Evolutionary conservation across 1,140 invertebrate genomes (phyloP).

Genomic region (Mycetomoellerius zeteki): DNA sequence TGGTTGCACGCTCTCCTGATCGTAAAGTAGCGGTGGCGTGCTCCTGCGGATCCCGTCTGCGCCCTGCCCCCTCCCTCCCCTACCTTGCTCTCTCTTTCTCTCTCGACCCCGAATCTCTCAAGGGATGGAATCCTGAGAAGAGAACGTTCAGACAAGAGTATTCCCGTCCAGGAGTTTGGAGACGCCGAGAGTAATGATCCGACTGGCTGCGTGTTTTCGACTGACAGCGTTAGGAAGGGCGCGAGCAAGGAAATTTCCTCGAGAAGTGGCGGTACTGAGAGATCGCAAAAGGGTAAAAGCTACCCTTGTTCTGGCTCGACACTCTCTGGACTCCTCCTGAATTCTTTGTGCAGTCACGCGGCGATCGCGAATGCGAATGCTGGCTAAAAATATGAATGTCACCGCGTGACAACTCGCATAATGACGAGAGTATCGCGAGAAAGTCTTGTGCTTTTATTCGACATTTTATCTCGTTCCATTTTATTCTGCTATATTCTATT

Average conservation of each 20-base stretch:
- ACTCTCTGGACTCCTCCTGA: background rate
- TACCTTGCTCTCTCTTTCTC: background rate
- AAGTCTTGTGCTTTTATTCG: conserved; percentile 18
- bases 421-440: background rate
- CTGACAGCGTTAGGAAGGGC: conserved; percentile 27
- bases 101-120: background rate
- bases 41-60: conserved; percentile 62
- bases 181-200: conserved; percentile 71
- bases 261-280: background rate
- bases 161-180: conserved; percentile 65
- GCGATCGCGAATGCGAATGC: background rate
- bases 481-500: conserved; percentile 1
- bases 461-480: conserved; percentile 39
- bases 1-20: conserved; percentile 71
- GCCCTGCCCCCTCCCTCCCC: background rate
- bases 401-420: conserved; percentile 2
- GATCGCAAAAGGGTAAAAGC: conserved; percentile 7
- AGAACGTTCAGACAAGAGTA: conserved; percentile 64
- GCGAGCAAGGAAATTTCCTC: conserved; percentile 39
- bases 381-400: conserved; percentile 28
- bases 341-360: conserved; percentile 26
- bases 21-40: conserved; percentile 68
- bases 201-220: conserved; percentile 54
- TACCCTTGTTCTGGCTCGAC: no score
- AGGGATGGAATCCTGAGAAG: conserved; percentile 49